Base-by-base conservation (phyloP, 2,797 vertebrate genomes). In the Tiaroga cobitis region DNA sequence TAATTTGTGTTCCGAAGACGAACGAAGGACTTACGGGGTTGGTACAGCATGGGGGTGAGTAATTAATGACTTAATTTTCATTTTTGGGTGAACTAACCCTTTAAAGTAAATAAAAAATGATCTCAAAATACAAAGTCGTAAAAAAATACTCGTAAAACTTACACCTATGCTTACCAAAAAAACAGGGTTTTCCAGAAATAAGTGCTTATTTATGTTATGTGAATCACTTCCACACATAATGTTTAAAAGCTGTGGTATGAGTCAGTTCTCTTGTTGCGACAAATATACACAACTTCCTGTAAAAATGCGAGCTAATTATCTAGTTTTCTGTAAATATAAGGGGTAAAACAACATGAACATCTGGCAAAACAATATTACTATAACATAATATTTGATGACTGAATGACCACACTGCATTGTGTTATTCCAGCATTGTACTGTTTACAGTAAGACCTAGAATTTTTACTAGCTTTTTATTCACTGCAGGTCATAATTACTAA, bases 401-500 rank as follows among this genome's bases (percentile, higher is more conserved):
- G 82, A 83, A 67, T 73, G 56, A 32, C 32, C 56, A 43, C 83
- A 70, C 75, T 29, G 79, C 34, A 81, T 84, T 78, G 65, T 76
- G 54, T 54, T 81, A 84, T 78, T 78, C 37, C 24, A 37, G 49
- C 61, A 80, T 73, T 82, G 63, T 84, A 75, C 29, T 11, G 49
- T 70, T 89, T 80, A 79, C 59, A 84, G 67, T 82, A 82, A 86
- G 59, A 61, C 51, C 51, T 46, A 34, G 73, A 84, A 73, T 72
- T 61, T 32, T 78, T 61, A 56, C 10, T 18, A 41, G 41, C 54
- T 41, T 41, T 56, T 32, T 41, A 80, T 65, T 80, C 67, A 34
- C 87, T 93, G 89, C n/a, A 92, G 88, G 91, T 92, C 90, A 92
- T 90, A 90, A 88, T 82, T 81, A 83, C 54, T 90, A 78, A 85